Conservation (phyloP, 2,113 vertebrate genomes). For the Oryzias woworae region DNA sequence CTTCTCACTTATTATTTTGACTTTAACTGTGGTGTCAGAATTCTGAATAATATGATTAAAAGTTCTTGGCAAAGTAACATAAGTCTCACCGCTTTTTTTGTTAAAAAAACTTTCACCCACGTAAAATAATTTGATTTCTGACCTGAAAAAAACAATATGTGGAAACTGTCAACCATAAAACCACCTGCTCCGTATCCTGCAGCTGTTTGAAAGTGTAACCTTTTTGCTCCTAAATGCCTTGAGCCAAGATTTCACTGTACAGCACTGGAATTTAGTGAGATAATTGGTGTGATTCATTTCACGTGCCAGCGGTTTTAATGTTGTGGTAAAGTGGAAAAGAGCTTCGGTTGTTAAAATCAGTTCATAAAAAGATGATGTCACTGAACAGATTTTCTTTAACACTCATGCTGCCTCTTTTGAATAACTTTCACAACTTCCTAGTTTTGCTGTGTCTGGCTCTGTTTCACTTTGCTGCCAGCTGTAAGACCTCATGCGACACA, state of each 20-base stretch:
- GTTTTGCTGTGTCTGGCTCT: background rate
- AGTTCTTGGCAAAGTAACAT: no score
- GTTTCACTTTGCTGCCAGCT: slow-evolving; percentile 3
- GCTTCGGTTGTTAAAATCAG: slow-evolving; percentile 15
- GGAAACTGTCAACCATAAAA: background rate
- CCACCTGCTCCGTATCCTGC: background rate
- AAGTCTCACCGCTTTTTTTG: no score
- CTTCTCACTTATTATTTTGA: no score
- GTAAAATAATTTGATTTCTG: no score
- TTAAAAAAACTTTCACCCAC: no score
- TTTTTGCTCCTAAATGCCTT: background rate
- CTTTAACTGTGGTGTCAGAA: no score
- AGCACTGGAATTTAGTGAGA: background rate
- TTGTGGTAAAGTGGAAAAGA: background rate
- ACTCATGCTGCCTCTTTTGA: background rate
- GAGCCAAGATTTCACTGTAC: background rate
- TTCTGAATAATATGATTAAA: no score
- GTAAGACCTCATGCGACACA: slow-evolving; percentile 11
- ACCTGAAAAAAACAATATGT: no score
- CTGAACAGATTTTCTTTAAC: slow-evolving; percentile 14
- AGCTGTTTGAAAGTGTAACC: background rate
- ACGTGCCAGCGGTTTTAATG: background rate
- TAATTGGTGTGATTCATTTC: background rate
- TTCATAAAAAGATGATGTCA: slow-evolving; percentile 8
- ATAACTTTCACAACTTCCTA: background rate